Evolutionary conservation across 2,888 invertebrate genomes (phyloP).

Genomic region (Cremastinae sp.): DNA sequence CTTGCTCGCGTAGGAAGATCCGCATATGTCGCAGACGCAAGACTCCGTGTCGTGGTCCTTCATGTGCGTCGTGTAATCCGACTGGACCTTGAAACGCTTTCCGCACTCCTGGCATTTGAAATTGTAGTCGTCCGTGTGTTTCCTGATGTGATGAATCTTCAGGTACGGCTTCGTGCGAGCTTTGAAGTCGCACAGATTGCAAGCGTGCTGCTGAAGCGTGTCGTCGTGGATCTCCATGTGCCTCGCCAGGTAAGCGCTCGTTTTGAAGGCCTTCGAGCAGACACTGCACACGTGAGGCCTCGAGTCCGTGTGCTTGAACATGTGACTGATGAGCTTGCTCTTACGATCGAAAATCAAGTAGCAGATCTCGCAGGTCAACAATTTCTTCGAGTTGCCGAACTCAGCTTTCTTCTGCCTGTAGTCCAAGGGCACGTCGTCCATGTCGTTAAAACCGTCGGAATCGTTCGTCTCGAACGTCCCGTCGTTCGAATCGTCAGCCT

Average conservation of each 20-base stretch:
- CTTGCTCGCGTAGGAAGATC: slow-evolving; percentile 73
- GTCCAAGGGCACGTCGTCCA: slow-evolving; percentile 70
- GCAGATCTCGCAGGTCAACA: slow-evolving; percentile 73
- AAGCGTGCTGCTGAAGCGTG: slow-evolving; percentile 69
- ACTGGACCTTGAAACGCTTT: slow-evolving; percentile 82
- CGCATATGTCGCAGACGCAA: slow-evolving; percentile 76
- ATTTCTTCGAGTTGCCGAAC: slow-evolving; percentile 59
- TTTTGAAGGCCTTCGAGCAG: slow-evolving; percentile 75
- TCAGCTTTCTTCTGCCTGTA: slow-evolving; percentile 62
- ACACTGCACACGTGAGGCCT: slow-evolving; percentile 73
- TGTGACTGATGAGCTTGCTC: slow-evolving; percentile 73
- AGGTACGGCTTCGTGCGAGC: slow-evolving; percentile 74
- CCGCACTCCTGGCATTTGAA: slow-evolving; percentile 83
- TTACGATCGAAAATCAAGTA: slow-evolving; percentile 71
- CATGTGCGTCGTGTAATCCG: slow-evolving; percentile 82
- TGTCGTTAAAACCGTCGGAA: slow-evolving; percentile 62
- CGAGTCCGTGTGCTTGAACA: slow-evolving; percentile 74
- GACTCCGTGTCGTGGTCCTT: slow-evolving; percentile 76
- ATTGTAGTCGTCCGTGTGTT: slow-evolving; percentile 77
- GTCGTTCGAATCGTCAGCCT: slow-evolving; percentile 15
- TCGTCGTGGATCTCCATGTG: slow-evolving; percentile 76
- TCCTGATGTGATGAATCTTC: slow-evolving; percentile 75
- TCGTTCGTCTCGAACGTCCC: slow-evolving; percentile 22
- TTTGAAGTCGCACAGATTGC: slow-evolving; percentile 73
- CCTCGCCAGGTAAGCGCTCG: slow-evolving; percentile 69